Evolutionary conservation across 53 echinoderm and acorn worm genomes (phyloP).

Genomic region (Echinometra lucunter): DNA sequence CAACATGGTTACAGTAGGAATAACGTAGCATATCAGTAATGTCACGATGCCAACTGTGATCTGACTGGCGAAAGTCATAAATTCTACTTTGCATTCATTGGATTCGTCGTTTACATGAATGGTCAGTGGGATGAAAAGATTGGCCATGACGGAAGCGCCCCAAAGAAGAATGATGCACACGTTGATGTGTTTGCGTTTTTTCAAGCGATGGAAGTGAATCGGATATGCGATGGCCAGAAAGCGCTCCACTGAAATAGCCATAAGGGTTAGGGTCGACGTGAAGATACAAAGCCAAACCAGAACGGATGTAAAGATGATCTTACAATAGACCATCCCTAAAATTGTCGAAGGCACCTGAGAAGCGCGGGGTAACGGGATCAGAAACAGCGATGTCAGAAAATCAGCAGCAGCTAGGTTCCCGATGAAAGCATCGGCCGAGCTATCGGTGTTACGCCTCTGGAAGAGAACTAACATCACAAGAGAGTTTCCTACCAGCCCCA

Average conservation of each 20-base stretch:
- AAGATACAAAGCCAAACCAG: constrained; percentile 78
- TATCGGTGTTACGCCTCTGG: not conserved
- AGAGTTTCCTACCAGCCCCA: constrained; percentile 33
- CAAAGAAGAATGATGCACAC: constrained; percentile 63
- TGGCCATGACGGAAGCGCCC: not conserved
- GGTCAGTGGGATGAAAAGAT: constrained; percentile 61
- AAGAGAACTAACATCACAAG: constrained; percentile 38
- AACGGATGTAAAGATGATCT: constrained; percentile 66
- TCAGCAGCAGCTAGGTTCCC: constrained; percentile 79
- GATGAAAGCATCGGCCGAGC: constrained; percentile 70
- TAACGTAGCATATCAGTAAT: constrained; percentile 41
- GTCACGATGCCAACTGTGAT: not conserved
- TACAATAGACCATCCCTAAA: constrained; percentile 72
- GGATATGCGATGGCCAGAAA: constrained; percentile 77
- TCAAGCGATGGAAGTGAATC: constrained; percentile 54
- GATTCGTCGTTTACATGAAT: constrained; percentile 63
- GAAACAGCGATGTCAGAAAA: constrained; percentile 75
- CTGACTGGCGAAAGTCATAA: constrained; percentile 44
- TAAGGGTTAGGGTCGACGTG: constrained; percentile 73
- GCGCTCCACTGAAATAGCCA: constrained; percentile 74
- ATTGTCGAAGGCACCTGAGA: constrained; percentile 55
- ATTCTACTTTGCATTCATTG: constrained; percentile 26
- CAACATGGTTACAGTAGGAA: constrained; percentile 72
- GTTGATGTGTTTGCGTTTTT: constrained; percentile 46
- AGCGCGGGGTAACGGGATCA: constrained; percentile 68